These are phyloP conservation scores for Thryonomys swinderianus DNA, from an alignment of 2,113 vertebrate genomes.

Conservation along the genomic window DNA sequence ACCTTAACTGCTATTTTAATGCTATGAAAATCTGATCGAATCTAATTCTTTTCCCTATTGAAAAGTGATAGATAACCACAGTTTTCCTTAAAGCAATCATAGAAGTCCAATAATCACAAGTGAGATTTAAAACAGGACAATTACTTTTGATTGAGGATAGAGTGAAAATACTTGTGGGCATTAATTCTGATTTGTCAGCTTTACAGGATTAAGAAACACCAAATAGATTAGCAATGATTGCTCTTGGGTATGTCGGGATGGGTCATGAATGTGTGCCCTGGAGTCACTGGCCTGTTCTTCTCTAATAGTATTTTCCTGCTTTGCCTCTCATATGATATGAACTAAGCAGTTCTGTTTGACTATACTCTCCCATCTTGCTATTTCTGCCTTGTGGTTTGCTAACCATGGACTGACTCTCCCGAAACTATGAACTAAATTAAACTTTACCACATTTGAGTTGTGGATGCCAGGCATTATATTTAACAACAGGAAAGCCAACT, in stretches of 20 bases:
- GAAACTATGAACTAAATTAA: background rate
- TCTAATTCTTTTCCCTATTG: background rate
- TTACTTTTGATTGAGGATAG: slow-evolving; percentile 18
- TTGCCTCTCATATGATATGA: background rate
- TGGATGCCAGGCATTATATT: background rate
- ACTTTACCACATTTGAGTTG: background rate
- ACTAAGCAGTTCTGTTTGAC: background rate
- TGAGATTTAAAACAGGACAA: background rate
- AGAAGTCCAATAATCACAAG: slow-evolving; percentile 28
- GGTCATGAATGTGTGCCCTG: background rate
- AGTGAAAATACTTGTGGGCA: slow-evolving; percentile 45
- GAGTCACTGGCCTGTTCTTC: background rate
- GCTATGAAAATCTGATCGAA: background rate
- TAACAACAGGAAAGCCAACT: background rate
- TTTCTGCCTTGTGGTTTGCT: background rate
- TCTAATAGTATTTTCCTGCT: background rate
- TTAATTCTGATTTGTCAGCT: background rate
- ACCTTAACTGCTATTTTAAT: background rate
- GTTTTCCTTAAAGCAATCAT: slow-evolving; percentile 22
- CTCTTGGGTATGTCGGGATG: background rate
- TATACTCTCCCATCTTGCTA: background rate
- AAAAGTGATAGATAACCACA: background rate
- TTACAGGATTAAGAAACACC: background rate
- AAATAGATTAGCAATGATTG: background rate
- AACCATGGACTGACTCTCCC: background rate